Conservation (phyloP, 2,888 invertebrate genomes). For the Trimorus sp. region DNA sequence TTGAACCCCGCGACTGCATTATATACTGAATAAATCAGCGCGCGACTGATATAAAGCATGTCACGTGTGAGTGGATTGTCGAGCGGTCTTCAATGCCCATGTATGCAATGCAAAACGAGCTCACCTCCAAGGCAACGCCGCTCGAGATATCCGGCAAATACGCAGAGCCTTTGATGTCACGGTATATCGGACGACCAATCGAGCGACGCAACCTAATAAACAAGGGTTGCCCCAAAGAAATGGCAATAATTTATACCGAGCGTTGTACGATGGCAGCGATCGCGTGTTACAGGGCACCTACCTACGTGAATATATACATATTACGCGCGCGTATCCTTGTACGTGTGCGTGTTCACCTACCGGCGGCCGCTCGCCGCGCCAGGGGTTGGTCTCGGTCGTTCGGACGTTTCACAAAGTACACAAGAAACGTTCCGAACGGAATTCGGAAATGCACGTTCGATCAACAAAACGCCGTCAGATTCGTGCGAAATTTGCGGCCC, state of each 20-base stretch:
- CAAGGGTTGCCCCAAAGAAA: constrained; percentile 80
- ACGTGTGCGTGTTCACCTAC: constrained; percentile 61
- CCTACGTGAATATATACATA: constrained; percentile 62
- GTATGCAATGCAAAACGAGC: constrained; percentile 65
- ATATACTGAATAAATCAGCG: constrained; percentile 58
- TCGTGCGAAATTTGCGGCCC: constrained; percentile 24
- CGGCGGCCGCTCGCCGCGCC: constrained; percentile 48
- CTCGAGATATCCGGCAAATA: constrained; percentile 62
- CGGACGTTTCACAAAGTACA: constrained; percentile 59
- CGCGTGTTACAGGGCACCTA: constrained; percentile 76
- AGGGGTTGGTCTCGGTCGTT: constrained; percentile 54
- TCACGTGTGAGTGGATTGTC: constrained; percentile 60
- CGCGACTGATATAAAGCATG: constrained; percentile 56
- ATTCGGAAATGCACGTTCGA: constrained; percentile 65
- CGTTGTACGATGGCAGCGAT: constrained; percentile 75
- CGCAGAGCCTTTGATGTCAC: constrained; percentile 78
- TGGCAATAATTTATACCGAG: constrained; percentile 78
- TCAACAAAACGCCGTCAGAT: constrained; percentile 54
- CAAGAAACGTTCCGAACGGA: constrained; percentile 68
- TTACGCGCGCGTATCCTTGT: constrained; percentile 48
- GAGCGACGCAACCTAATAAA: constrained; percentile 79
- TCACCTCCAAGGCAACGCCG: constrained; percentile 58
- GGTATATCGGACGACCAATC: constrained; percentile 77
- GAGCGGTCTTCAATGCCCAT: constrained; percentile 59
- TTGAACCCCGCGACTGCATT: constrained; percentile 49